Conservation (phyloP, 2,113 vertebrate species). For the Corapipo altera region DNA sequence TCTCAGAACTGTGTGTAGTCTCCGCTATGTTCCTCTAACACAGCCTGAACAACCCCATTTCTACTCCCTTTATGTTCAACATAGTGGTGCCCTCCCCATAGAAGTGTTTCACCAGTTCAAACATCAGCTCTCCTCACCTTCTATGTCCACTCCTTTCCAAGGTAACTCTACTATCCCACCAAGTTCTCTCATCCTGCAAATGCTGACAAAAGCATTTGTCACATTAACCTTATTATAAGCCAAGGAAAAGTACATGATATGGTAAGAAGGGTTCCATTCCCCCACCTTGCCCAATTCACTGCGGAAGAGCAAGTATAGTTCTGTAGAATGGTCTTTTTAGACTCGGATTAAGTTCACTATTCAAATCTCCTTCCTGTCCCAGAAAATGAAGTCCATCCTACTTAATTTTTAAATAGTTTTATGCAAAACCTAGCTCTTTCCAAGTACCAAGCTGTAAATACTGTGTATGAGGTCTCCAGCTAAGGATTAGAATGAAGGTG, state of each 20-base stretch:
- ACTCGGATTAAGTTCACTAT: not conserved
- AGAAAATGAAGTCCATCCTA: not conserved
- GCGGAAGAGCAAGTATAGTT: not conserved
- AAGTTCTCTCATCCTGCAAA: not conserved
- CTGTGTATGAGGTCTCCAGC: not conserved
- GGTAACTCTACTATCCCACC: not conserved
- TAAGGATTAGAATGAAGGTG: not conserved
- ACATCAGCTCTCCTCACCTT: not conserved
- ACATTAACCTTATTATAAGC: not conserved
- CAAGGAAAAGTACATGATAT: fast-evolving
- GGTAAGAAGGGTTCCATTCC: not conserved
- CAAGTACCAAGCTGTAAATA: not conserved
- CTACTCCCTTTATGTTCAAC: not conserved
- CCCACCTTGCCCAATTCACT: fast-evolving
- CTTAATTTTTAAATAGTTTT: not conserved
- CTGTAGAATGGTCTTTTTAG: not conserved
- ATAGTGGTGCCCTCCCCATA: not conserved
- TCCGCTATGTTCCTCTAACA: not conserved
- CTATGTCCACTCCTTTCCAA: not conserved
- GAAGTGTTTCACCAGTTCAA: not conserved
- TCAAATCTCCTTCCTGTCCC: not conserved
- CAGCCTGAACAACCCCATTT: not conserved
- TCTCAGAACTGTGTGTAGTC: not conserved
- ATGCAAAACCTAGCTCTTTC: not conserved
- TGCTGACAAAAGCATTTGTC: not conserved